Conservation (phyloP, 1,140 invertebrate genomes). For the Andrena cerasifolii region DNA sequence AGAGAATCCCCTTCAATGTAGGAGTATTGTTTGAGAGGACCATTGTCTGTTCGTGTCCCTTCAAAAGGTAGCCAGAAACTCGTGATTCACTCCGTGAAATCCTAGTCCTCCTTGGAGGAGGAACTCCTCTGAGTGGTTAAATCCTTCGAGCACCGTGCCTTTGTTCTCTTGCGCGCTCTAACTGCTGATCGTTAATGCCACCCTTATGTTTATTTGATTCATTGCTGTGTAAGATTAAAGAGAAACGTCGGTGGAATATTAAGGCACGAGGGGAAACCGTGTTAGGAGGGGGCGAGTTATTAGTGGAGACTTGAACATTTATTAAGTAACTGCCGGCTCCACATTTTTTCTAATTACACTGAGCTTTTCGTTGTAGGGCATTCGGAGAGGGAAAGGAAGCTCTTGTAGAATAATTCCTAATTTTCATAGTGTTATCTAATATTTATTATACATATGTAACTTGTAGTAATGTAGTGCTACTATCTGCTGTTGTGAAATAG, state of each 20-base stretch:
- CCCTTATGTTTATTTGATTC: conserved; percentile 15
- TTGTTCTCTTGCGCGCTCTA: neutral
- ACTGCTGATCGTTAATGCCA: neutral
- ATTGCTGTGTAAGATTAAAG: neutral
- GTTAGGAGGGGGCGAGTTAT: too few species aligned
- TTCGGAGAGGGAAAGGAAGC: too few species aligned
- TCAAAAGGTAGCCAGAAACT: conserved; percentile 15
- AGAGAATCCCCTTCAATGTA: conserved; percentile 1
- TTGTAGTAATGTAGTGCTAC: too few species aligned
- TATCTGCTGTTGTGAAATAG: too few species aligned
- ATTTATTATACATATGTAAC: too few species aligned
- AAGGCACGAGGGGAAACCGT: neutral
- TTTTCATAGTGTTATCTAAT: too few species aligned
- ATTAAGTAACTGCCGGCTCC: too few species aligned
- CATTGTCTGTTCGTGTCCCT: conserved; percentile 32
- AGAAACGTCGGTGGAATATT: neutral
- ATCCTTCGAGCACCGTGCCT: conserved; percentile 3
- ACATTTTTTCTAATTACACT: too few species aligned
- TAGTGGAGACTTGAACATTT: too few species aligned
- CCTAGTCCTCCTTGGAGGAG: conserved; percentile 9
- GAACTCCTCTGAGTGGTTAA: neutral
- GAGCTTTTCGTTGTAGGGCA: too few species aligned
- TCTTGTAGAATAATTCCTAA: too few species aligned
- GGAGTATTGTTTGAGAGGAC: neutral
- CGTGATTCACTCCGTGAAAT: conserved; percentile 38